phyloP scores from a whole-genome alignment of 2,113 vertebrate genomes.

The Aptenodytes patagonicus region DNA sequence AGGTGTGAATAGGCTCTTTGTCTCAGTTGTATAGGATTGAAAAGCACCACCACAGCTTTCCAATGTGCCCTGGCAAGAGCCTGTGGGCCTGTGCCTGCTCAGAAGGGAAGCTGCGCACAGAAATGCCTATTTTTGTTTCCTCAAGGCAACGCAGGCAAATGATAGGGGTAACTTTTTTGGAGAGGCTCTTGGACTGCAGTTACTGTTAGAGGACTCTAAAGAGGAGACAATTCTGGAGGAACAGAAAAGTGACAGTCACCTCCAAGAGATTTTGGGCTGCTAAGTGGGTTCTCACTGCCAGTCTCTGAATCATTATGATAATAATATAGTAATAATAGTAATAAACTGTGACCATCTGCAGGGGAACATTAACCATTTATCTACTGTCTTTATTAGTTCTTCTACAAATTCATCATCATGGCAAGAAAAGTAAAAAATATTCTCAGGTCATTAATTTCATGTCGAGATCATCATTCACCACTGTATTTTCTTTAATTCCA shows the following conservation, averaged over 20 bases:
- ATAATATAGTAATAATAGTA: slow-evolving; percentile 54
- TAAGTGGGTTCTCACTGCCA: slow-evolving; percentile 5
- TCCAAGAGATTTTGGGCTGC: background rate
- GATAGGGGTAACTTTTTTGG: background rate
- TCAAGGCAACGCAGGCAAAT: background rate
- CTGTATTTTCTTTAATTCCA: background rate
- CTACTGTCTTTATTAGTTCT: slow-evolving; percentile 30
- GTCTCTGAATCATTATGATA: slow-evolving; percentile 30
- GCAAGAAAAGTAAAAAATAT: slow-evolving; percentile 37
- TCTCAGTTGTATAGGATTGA: background rate
- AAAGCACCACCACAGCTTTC: background rate
- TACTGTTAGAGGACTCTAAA: background rate
- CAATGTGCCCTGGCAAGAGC: background rate
- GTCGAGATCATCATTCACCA: background rate
- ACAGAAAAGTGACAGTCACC: background rate
- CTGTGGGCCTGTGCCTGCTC: background rate
- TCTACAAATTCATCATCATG: slow-evolving; percentile 27
- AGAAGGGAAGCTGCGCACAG: background rate
- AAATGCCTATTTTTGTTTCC: background rate
- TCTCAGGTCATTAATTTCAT: slow-evolving; percentile 29
- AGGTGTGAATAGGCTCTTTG: background rate
- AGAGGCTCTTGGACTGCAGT: background rate
- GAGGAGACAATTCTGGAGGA: background rate
- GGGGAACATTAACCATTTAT: slow-evolving; percentile 49
- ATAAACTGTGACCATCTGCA: slow-evolving; percentile 47